Base-by-base conservation (phyloP, 2,888 invertebrate genomes). In the Zygogramma bicolorata region DNA sequence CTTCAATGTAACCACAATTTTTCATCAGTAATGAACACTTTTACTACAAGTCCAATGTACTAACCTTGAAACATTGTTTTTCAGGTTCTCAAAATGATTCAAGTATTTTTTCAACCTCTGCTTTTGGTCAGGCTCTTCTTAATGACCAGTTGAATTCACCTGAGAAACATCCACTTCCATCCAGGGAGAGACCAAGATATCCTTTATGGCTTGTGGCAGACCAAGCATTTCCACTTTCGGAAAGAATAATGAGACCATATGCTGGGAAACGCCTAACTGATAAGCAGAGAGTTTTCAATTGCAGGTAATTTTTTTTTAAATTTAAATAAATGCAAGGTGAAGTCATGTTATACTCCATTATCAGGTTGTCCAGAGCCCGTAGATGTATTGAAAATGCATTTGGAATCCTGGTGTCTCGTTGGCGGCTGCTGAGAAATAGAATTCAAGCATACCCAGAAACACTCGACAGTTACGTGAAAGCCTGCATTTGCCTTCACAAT, bases 401-500 rank as follows among this genome's bases (percentile, higher is more conserved):
- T n/a, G n/a, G 8, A 57, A 40, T 40, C 40, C 40, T 40, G 40
- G 40, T 7, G n/a, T 6, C 40, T n/a, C 40, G 40, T n/a, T 40
- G 40, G 40, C 8, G 10, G 40, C 8, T 40, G 40, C 40, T 40
- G 8, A 7, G 40, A n/a, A 40, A n/a, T n/a, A 13, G 40, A 40
- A n/a, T 40, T n/a, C 40, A 40, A n/a, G 40, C 40, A 3, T 40
- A 40, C 10, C 40, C 40, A 13, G 40, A 40, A 40, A 40, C 40
- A 6, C 5, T 40, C 10, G 40, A 40, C n/a, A 40, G n/a, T n/a
- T n/a, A n/a, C n/a, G n/a, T n/a, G n/a, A n/a, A n/a, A n/a, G n/a
- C n/a, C n/a, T n/a, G n/a, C 25, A 57, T 57, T 57, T 57, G 22
- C 25, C 57, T 57, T 57, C 57, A 57, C 27, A 57, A 57, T 57